These are phyloP conservation scores for Zaprionus taronus DNA, from an alignment of 1,140 invertebrate genomes.

Conservation along the genomic window DNA sequence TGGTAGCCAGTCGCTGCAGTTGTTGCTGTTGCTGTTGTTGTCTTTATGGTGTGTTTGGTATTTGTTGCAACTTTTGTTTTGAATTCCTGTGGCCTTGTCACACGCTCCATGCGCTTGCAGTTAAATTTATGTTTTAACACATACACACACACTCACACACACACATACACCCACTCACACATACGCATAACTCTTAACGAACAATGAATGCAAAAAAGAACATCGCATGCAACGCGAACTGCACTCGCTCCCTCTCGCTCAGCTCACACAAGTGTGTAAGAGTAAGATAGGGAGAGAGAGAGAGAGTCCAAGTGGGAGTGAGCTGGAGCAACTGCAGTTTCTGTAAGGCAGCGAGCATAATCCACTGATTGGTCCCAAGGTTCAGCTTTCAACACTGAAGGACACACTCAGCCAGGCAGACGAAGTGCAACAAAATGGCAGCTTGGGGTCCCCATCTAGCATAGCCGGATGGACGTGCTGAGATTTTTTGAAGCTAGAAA, in stretches of 20 bases:
- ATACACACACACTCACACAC: conserved; percentile 23
- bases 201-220: conserved; percentile 65
- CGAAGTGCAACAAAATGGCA: background rate
- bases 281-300: background rate
- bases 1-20: conserved; percentile 19
- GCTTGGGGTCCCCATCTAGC: background rate
- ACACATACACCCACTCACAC: conserved; percentile 30
- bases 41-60: conserved; percentile 81
- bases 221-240: conserved; percentile 52
- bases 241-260: conserved; percentile 14
- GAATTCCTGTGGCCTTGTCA: conserved; percentile 82
- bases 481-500: background rate
- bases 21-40: conserved; percentile 60
- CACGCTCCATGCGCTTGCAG: conserved; percentile 73
- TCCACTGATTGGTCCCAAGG: conserved; percentile 81
- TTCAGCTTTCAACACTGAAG: conserved; percentile 78
- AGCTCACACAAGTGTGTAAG: background rate
- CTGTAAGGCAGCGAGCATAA: conserved; percentile 70
- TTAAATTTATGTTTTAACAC: conserved; percentile 77
- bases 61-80: conserved; percentile 83
- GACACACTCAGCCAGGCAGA: conserved; percentile 32
- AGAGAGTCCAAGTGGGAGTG: background rate
- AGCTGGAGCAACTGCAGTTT: conserved; percentile 24
- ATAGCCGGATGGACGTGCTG: background rate
- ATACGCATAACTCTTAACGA: conserved; percentile 61